Conservation (phyloP, 2,113 vertebrate species). For the Urocynchramus pylzowi region DNA sequence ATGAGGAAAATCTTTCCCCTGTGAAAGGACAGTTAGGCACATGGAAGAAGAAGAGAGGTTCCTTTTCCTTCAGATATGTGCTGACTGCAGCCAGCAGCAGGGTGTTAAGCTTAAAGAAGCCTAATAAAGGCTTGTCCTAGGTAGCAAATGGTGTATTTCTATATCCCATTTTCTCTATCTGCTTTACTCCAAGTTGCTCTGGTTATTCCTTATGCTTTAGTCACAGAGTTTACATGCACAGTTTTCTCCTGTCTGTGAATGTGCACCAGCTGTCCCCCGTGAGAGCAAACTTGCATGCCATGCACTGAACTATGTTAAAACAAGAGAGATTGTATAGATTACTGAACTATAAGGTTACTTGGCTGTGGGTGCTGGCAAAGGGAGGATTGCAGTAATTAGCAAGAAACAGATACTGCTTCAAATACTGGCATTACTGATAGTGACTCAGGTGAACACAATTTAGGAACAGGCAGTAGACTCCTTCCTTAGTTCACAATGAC, state of each 20-base stretch:
- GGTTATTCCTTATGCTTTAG: background rate
- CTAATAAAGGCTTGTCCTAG: background rate
- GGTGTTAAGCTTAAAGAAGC: background rate
- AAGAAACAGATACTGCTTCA: background rate
- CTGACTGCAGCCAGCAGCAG: background rate
- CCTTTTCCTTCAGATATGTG: background rate
- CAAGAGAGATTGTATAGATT: background rate
- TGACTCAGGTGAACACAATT: background rate
- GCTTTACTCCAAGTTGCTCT: background rate
- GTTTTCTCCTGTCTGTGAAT: background rate
- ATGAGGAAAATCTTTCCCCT: background rate
- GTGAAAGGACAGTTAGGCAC: background rate
- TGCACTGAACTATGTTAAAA: background rate
- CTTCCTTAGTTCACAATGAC: background rate
- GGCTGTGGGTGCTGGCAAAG: background rate
- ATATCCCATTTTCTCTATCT: background rate
- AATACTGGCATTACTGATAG: background rate
- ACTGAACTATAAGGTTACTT: background rate
- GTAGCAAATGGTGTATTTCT: background rate
- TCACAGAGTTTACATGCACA: background rate
- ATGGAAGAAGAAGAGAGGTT: background rate
- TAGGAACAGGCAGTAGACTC: background rate
- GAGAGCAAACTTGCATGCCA: background rate
- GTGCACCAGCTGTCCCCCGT: background rate
- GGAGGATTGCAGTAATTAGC: background rate